phyloP scores from a whole-genome alignment of 2,113 vertebrate species.

The Gopherus flavomarginatus region DNA sequence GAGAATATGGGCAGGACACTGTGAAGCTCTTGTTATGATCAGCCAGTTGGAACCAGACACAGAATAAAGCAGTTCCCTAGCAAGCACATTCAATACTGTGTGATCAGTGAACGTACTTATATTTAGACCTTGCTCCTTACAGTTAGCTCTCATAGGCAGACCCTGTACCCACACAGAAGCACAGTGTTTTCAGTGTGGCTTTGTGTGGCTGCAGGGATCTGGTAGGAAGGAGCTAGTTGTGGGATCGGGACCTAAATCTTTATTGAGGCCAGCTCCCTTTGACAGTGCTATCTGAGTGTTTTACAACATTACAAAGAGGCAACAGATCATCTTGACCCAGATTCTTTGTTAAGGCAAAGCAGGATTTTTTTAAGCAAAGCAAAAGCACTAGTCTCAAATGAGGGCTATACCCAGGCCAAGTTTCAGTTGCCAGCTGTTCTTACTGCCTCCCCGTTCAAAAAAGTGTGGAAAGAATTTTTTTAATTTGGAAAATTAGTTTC shows the following conservation, averaged over 20 bases:
- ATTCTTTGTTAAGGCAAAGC: background rate
- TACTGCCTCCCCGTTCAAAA: background rate
- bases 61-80: background rate
- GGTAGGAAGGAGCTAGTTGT: background rate
- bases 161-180: background rate
- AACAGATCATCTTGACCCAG: background rate
- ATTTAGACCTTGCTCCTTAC: background rate
- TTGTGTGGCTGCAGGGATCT: background rate
- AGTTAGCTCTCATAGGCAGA: background rate
- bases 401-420: background rate
- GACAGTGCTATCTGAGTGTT: background rate
- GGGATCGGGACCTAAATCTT: background rate
- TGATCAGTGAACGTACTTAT: background rate
- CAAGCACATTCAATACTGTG: background rate
- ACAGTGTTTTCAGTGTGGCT: background rate
- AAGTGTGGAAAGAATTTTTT: background rate
- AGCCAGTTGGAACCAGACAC: background rate
- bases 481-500: background rate
- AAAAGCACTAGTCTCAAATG: background rate
- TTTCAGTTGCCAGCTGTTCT: slow-evolving; percentile 16
- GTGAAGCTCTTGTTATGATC: background rate
- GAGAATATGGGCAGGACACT: background rate
- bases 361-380: slow-evolving; percentile 16
- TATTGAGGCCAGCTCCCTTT: background rate
- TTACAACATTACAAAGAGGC: background rate